These are phyloP conservation scores for Saimiri boliviensis DNA, from an alignment of 2,113 vertebrate genomes.

Conservation along the genomic window DNA sequence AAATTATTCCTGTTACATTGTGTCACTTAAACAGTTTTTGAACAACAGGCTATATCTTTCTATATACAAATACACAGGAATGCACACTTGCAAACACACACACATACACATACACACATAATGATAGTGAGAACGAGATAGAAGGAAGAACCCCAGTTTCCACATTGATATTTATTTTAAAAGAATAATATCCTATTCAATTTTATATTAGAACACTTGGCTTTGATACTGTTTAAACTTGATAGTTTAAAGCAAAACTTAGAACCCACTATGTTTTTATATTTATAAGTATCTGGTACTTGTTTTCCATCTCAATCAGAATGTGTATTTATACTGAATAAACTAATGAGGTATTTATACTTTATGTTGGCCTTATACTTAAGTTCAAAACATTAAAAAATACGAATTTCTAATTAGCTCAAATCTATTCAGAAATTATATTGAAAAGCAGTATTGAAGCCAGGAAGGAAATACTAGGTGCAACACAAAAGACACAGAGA, in stretches of 20 bases:
- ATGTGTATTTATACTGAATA: constrained; percentile 35
- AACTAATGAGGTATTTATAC: constrained; percentile 47
- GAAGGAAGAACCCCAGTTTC: background rate
- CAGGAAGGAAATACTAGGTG: constrained; percentile 3
- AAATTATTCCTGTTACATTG: background rate
- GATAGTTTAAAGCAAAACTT: constrained; percentile 48
- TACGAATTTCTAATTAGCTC: constrained; percentile 27
- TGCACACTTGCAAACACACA: background rate
- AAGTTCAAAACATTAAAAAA: constrained; percentile 36
- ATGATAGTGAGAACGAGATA: background rate
- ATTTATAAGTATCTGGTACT: constrained; percentile 54
- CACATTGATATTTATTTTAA: background rate
- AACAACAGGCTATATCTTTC: background rate
- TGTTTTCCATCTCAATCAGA: constrained; percentile 41
- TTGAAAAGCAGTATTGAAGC: constrained; percentile 12
- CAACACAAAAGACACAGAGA: background rate
- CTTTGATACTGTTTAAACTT: background rate
- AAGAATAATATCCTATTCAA: constrained; percentile 17
- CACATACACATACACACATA: background rate
- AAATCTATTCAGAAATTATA: constrained; percentile 19
- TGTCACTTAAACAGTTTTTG: background rate
- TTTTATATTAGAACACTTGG: constrained; percentile 47
- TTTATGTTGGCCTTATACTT: constrained; percentile 38
- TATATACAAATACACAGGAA: background rate
- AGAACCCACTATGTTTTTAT: constrained; percentile 52